A percentile compares a stretch with the other conserved stretches of the same genome.
Evolutionary conservation across 1,140 invertebrate genomes (phyloP).

Genomic region (Drosophila lowei): DNA sequence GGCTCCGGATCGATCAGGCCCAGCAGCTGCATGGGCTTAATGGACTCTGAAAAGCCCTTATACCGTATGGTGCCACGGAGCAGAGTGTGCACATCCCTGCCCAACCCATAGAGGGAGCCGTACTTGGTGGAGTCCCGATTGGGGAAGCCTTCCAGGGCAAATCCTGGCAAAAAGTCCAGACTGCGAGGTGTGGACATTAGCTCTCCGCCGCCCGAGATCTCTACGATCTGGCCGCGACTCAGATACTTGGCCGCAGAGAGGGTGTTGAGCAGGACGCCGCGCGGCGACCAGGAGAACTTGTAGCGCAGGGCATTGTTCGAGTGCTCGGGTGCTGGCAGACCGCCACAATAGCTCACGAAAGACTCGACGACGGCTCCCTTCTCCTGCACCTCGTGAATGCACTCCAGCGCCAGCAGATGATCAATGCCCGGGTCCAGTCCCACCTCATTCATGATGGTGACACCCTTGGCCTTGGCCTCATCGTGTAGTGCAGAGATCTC

Average conservation of each 20-base stretch:
- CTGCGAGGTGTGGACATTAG: constrained; percentile 91
- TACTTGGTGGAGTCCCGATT: constrained; percentile 98
- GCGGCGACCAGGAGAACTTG: constrained; percentile 99
- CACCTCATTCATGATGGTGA: constrained; percentile 96
- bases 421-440: constrained; percentile 99
- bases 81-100: constrained; percentile 92
- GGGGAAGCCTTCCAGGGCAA: constrained; percentile 96
- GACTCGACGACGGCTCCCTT: constrained; percentile 93
- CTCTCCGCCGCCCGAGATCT: constrained; percentile 94
- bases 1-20: constrained; percentile 94
- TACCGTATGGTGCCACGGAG: constrained; percentile 96
- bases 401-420: constrained; percentile 98
- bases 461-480: constrained; percentile 90
- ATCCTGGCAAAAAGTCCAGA: constrained; percentile 97
- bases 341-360: constrained; percentile 98
- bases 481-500: constrained; percentile 92
- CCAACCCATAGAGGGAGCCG: constrained; percentile 92
- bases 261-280: constrained; percentile 95
- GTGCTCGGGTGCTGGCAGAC: constrained; percentile 96
- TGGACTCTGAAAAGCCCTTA: constrained; percentile 93
- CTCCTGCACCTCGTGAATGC: constrained; percentile 94
- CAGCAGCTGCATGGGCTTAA: constrained; percentile 92
- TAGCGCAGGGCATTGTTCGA: constrained; percentile 97
- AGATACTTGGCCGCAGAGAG: constrained; percentile 94
- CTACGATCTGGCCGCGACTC: constrained; percentile 92